Base-by-base conservation (phyloP, 2,113 vertebrate genomes). In the Chaenocephalus aceratus region DNA sequence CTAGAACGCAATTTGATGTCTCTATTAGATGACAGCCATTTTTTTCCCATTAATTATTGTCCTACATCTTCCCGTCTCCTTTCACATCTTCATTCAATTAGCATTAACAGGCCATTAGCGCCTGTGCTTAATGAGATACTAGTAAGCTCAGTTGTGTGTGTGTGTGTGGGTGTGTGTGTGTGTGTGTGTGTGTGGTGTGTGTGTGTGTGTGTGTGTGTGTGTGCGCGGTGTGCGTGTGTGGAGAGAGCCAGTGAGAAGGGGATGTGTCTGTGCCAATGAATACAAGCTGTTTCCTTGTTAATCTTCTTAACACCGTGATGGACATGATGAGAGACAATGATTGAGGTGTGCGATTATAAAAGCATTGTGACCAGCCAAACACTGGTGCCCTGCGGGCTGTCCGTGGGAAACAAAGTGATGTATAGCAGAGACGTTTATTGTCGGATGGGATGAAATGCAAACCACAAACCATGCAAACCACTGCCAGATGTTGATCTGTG, bases 401-500 rank as follows among this genome's bases (percentile, higher is more conserved):
- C 34, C 44, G 15, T 86, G 77, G 77, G 75, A 89, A 80, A 87
- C 80, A 74, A 64, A 68, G 59, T 75, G 82, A 88, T 84, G 85
- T 75, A 84, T 75, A 53, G 81, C 81, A 56, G 75, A 72, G 64
- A 85, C 44, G 51, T 90, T 89, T 86, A 88, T 89, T 86, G 75
- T 89, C 74, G 74, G 80, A 91, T 81, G 81, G 79, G 84, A 88
- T 87, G 77, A 86, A 89, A 80, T 88, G 77, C 83, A 80, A 75
- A 83, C 85, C 89, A 75, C 80, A 89, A 90, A 83, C 63, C 72
- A 65, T 64, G 78, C 88, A 91, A 91, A 83, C 69, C 51, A 41
- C 64, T 86, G 83, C 91, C 92, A 92, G 88, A 90, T 90, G 90
- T 88, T 86, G 80, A 89, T 83, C 68, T 77, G 72, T 77, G 83